Evolutionary conservation across 2,113 vertebrate species (phyloP).

Genomic region (Microtus oregoni): DNA sequence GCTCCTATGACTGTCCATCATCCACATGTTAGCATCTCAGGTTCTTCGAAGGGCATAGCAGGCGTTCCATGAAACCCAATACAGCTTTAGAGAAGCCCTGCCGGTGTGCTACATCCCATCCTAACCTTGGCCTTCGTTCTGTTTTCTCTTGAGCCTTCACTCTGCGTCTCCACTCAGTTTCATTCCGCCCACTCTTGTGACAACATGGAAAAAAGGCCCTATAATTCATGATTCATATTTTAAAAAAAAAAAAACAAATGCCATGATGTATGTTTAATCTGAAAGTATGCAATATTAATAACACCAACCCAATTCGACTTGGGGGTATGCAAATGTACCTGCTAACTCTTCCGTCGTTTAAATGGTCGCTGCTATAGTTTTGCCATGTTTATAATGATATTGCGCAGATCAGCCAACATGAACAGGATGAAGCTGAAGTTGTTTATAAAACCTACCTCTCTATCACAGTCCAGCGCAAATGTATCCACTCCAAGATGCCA

Average conservation of each 20-base stretch:
- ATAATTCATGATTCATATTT: slow-evolving; percentile 7
- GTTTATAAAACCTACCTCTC: not conserved
- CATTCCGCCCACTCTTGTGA: not conserved
- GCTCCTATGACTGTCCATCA: not conserved
- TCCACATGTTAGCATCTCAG: not conserved
- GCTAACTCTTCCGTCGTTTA: not conserved
- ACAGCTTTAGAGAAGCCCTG: not conserved
- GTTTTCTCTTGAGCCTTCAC: not conserved
- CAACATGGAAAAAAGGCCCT: not conserved
- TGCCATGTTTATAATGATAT: not conserved
- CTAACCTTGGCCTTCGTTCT: not conserved
- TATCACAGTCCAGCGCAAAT: not conserved
- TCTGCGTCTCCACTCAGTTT: not conserved
- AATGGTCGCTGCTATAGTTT: not conserved
- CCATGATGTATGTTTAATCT: not conserved
- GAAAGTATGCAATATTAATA: not conserved
- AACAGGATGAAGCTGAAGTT: not conserved
- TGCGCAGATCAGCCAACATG: not conserved
- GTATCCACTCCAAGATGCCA: not conserved
- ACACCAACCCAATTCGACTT: not conserved
- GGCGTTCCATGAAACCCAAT: not conserved
- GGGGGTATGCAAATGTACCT: not conserved
- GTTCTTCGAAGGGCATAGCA: not conserved
- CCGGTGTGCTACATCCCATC: accelerated
- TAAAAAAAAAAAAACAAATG: not conserved